Evolutionary conservation across 2,888 invertebrate species (phyloP).

Genomic region (Salticus scenicus): DNA sequence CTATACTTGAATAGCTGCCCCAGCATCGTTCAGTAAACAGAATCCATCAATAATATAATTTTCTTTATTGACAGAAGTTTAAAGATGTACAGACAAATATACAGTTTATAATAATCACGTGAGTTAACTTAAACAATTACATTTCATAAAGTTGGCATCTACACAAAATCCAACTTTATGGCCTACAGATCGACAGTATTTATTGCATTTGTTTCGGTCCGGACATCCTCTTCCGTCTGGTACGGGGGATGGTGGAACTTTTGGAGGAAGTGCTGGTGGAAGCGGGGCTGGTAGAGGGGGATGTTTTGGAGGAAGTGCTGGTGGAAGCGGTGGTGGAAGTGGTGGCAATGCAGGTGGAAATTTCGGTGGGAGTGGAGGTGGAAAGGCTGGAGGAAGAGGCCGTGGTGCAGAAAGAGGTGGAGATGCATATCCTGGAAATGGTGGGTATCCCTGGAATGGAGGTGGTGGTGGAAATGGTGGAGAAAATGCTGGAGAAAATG

Average conservation of each 20-base stretch:
- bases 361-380: background rate
- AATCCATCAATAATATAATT: too few relatives aligned
- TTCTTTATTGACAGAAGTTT: too few relatives aligned
- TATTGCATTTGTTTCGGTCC: background rate
- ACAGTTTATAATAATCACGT: too few relatives aligned
- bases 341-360: background rate
- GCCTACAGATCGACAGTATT: background rate
- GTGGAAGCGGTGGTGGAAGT: background rate
- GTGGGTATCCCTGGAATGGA: too few relatives aligned
- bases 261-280: too few relatives aligned
- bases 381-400: background rate
- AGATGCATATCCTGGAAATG: background rate
- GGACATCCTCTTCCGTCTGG: background rate
- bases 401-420: background rate
- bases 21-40: too few relatives aligned
- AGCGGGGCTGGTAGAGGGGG: too few relatives aligned
- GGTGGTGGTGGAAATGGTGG: background rate
- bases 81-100: too few relatives aligned
- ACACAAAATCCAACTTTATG: background rate
- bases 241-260: background rate
- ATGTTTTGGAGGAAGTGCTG: background rate
- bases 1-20: too few relatives aligned
- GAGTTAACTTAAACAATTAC: background rate
- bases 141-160: background rate
- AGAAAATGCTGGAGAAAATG: too few relatives aligned